These are phyloP conservation scores for Conus ventricosus DNA, from an alignment of 1,140 invertebrate species.

Conservation along the genomic window DNA sequence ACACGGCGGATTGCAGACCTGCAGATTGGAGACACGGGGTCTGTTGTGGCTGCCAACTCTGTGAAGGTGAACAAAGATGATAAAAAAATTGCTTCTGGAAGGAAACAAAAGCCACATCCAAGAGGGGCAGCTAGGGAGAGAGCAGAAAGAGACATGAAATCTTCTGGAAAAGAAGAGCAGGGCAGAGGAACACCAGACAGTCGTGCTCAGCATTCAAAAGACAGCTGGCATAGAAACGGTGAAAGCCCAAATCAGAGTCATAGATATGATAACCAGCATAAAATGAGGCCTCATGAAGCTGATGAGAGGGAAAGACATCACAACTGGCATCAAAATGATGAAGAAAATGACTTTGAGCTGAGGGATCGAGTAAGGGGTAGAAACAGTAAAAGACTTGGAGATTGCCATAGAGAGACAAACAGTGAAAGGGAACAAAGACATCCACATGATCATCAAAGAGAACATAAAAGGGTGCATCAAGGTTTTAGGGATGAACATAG, in stretches of 20 bases:
- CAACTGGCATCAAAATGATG: slow-evolving; percentile 13
- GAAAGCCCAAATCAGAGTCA: slow-evolving; percentile 18
- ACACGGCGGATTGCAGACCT: neutral
- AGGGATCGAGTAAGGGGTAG: slow-evolving; percentile 21
- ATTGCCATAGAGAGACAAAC: neutral
- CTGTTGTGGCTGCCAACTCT: neutral
- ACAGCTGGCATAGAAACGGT: slow-evolving; percentile 1
- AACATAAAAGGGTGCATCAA: slow-evolving; percentile 28
- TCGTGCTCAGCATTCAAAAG: slow-evolving; percentile 18
- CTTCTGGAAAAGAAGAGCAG: neutral
- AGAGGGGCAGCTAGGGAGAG: neutral
- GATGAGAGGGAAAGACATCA: slow-evolving; percentile 33
- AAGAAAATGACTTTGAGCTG: neutral
- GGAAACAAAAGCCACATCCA: slow-evolving; percentile 25
- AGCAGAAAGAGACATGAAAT: neutral
- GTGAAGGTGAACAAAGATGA: neutral
- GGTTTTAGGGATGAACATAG: neutral
- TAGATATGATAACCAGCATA: slow-evolving; percentile 23
- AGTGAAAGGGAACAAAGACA: slow-evolving; percentile 25
- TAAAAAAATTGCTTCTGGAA: slow-evolving; percentile 23
- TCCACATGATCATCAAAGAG: slow-evolving; percentile 29
- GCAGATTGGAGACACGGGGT: neutral
- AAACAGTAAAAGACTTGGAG: slow-evolving; percentile 39
- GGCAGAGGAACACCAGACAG: neutral
- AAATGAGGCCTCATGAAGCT: slow-evolving; percentile 9